phyloP scores from a whole-genome alignment of 2,888 invertebrate species.

The Punctoribates punctum region DNA sequence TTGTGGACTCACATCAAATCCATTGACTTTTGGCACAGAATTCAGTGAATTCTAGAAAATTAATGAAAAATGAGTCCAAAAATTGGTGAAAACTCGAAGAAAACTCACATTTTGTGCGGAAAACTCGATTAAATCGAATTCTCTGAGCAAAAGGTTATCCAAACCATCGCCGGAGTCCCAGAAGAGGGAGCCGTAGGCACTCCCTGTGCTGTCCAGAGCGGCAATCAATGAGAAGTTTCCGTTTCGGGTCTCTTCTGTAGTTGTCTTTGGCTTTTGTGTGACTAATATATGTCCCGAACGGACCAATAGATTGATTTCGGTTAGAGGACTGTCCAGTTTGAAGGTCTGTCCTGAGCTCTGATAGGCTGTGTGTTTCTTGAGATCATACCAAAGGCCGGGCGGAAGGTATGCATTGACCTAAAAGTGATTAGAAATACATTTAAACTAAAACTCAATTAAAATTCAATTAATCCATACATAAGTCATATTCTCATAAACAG shows the following conservation, averaged over 20 bases:
- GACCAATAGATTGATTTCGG: conserved; percentile 63
- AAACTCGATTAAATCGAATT: conserved; percentile 39
- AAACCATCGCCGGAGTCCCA: conserved; percentile 48
- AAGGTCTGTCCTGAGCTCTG: conserved; percentile 48
- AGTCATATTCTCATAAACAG: conserved; percentile 56
- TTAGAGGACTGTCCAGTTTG: conserved; percentile 61
- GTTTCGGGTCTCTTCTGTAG: conserved; percentile 58
- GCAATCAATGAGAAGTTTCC: conserved; percentile 43
- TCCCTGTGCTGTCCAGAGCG: conserved; percentile 38
- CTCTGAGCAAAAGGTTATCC: conserved; percentile 29
- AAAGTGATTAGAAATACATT: neutral
- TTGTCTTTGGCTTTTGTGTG: conserved; percentile 62
- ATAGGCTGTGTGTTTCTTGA: conserved; percentile 32
- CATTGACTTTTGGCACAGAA: conserved; percentile 21
- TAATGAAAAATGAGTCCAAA: too few species aligned
- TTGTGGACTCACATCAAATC: conserved; percentile 7
- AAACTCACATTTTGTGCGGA: conserved; percentile 34
- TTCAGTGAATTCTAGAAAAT: conserved; percentile 42
- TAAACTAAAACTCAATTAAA: neutral
- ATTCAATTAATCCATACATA: conserved; percentile 42
- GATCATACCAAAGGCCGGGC: conserved; percentile 63
- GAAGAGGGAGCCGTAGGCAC: conserved; percentile 45
- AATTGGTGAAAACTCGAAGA: neutral
- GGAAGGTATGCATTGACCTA: conserved; percentile 62
- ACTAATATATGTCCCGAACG: conserved; percentile 71